Base-by-base conservation (phyloP, 2,113 vertebrate genomes). In the Stegostoma tigrinum region DNA sequence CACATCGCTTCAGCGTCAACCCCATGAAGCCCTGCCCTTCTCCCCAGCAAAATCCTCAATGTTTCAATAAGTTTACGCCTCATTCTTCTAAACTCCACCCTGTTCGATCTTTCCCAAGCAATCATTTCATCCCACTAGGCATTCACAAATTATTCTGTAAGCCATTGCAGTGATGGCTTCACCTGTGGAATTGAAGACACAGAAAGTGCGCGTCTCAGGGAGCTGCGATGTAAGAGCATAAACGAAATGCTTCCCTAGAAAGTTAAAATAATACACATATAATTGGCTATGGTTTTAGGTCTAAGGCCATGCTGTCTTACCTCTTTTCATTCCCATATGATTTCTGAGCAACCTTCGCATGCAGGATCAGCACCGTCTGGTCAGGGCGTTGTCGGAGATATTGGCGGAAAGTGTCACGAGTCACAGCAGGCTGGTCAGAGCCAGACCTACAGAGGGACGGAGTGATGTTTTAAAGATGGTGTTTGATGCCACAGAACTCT, bases 301-400 rank as follows among this genome's bases (percentile, higher is more conserved):
- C 89, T 34, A 38, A 64, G 19, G 55, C 61, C 14, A 34, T 64
- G 55, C 7, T 17, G 34, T 96, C 97, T 42, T 97, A 99, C 99
- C 99, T 97, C 96, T 99, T 99, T 95, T 99, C 99, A 0, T 98
- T 99, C 96, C 99, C 99, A 0, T 99, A 99, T 0, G 99, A 99
- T 96, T 99, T 99, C 97, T 99, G 99, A 7, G 99, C 99, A 0
- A 99, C 99, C 96, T 98, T 99, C 96, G 99, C 98, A 0, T 99
- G 99, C 1, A 99, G 97, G 95, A 99, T 99, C 96, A 98, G 95
- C 38, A 99, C 97, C 0, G 97, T 98, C 97, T 98, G 98, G 96
- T 99, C 98, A 0, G 97, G 96, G 0, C 97, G 98, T 68, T 98
- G 97, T 96, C 98, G 98, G 96, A 98, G 97, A 96, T 98, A 98